phyloP scores from a whole-genome alignment of 2,797 vertebrate species.

The Falco biarmicus region DNA sequence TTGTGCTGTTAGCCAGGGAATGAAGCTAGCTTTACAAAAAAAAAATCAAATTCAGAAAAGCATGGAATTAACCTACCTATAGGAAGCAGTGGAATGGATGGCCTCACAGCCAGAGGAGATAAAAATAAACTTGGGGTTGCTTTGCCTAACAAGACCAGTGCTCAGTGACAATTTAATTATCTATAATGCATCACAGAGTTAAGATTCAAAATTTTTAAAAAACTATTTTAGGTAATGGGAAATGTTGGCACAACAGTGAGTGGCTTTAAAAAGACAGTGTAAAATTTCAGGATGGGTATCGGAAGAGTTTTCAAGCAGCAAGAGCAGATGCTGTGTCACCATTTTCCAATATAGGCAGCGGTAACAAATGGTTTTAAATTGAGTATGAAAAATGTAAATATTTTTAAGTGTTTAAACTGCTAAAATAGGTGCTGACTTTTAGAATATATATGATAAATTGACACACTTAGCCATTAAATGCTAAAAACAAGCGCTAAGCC shows the following conservation, averaged over 20 bases:
- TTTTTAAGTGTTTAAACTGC: neutral
- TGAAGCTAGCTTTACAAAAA: neutral
- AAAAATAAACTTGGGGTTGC: conserved; percentile 17
- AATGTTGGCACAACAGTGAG: neutral
- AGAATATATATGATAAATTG: neutral
- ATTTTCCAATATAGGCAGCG: neutral
- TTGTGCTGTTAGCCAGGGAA: neutral
- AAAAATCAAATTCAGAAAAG: neutral
- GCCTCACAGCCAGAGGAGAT: neutral
- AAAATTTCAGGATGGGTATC: neutral
- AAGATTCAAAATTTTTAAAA: neutral
- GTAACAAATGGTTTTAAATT: neutral
- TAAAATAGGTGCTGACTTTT: neutral
- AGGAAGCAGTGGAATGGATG: neutral
- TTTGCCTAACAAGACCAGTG: neutral
- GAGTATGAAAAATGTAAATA: neutral
- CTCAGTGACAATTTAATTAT: neutral
- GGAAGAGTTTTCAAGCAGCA: neutral
- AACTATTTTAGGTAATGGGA: conserved; percentile 5
- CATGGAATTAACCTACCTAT: neutral
- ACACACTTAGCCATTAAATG: neutral
- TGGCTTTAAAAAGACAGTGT: neutral
- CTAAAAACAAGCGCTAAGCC: neutral
- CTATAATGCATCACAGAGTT: neutral
- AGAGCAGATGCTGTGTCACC: neutral